Evolutionary conservation across 2,888 invertebrate species (phyloP), one percentile per base, ranked within the genome.

Genomic region (Campaea margaritaria): DNA sequence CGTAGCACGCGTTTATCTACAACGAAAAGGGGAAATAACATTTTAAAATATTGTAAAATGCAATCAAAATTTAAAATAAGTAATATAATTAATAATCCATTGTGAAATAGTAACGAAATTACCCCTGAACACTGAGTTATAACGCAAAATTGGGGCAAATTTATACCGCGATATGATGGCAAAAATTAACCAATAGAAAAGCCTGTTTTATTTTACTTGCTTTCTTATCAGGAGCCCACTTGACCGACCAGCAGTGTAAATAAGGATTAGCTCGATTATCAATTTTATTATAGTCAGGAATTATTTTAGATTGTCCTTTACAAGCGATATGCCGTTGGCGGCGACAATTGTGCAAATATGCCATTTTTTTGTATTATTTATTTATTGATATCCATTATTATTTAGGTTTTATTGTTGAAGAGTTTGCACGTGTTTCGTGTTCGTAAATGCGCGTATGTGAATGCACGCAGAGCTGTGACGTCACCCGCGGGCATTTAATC

Each of bases 261-360:
- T 81, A 91, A 79, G 87, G 89, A 89, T 90, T 87, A 88, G 79
- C 75, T 73, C 73, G 73, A 85, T 88, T 89, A 90, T 90, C 90
- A 88, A 85, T 88, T 86, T 86, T 85, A 87, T 82, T 86, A 68
- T 79, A 54, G 75, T 68, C 78, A 79, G 80, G 80, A 85, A 87
- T 82, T 73, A 79, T 85, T 87, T 86, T 83, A 76, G 76, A 81
- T 76, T 75, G 74, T 64, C 69, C 64, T 81, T 81, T 76, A 76
- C 64, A 65, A 56, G 65, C 67, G 80, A 76, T 83, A 77, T 75
- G 75, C 7, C 64, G 57, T 70, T 68, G 43, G 67, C 64, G 74
- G 74, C 7, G 43, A 78, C 91, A 91, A 85, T 90, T 91, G 91
- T 89, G 85, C 86, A 91, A 91, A 91, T 83, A 62, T 72, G 71